Base-by-base conservation (phyloP, 2,888 invertebrate species). In the Odontomyia ornata region DNA sequence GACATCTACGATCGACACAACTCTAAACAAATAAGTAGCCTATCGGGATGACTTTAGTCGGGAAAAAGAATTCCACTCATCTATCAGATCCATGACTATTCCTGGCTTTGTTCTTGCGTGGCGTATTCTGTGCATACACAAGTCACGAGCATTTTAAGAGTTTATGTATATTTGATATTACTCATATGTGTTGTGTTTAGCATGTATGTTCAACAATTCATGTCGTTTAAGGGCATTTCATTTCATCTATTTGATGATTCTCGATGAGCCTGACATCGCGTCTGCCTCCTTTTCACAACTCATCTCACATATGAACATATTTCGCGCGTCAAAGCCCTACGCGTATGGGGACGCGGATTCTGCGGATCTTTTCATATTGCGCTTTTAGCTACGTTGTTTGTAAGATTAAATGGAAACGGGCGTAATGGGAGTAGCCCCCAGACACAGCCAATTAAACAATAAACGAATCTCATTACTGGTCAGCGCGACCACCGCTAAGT, bases 401-500 rank as follows among this genome's bases (percentile, higher is more conserved):
- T 23, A 25, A 60, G 60, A 60, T 60, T 60, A 60, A 60, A 25
- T 60, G 60, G 60, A 60, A 23, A 60, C 13, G 28, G 15, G 13
- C 23, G 69, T 30, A 47, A 69, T 47, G 69, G 69, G 69, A 69
- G 69, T 69, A 69, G 69, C 69, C 69, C 43, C 46, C 47, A 69
- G 69, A 69, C 47, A 46, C n/a, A 69, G 69, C 46, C 69, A 69
- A 69, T 69, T 69, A 69, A 69, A 69, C 46, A 69, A 69, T 60
- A 60, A 60, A 60, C 25, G 60, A 60, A 60, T 60, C 60, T 60
- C 60, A 60, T 60, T 60, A 60, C 60, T 7, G 23, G 15, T 9
- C 36, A 36, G 3, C 36, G 36, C 36, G 36, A 36, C 36, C 9
- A 36, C 23, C 1, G 23, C 23, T 23, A 23, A 1, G 60, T 21